A percentile compares a stretch with the other conserved stretches of the same genome.
These are phyloP conservation scores for Odocoileus hemionus DNA, from an alignment of 2,113 vertebrate genomes.

Conservation along the genomic window DNA sequence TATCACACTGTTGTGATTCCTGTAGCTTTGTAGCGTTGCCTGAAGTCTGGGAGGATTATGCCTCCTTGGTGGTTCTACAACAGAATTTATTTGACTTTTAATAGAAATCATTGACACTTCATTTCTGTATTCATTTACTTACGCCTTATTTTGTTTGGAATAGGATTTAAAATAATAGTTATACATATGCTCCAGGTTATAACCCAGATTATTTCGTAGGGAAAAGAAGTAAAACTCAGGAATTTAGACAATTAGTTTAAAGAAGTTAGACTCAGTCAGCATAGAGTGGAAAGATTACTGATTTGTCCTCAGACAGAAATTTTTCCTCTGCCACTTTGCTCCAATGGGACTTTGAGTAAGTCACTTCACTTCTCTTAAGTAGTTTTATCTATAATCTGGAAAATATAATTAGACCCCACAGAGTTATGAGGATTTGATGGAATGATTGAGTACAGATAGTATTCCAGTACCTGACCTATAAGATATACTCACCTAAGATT, in stretches of 20 bases:
- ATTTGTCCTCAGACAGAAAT: neutral
- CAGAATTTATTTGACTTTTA: neutral
- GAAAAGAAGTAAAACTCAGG: neutral
- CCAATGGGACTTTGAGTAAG: neutral
- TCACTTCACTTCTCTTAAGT: neutral
- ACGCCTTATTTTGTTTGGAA: neutral
- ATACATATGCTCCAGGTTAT: neutral
- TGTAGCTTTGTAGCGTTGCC: neutral
- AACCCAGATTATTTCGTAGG: neutral
- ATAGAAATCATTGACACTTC: neutral
- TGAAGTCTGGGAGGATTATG: neutral
- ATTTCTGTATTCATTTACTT: neutral
- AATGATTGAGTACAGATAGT: neutral
- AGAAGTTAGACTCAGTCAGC: neutral
- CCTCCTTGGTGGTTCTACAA: neutral
- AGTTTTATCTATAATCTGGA: neutral
- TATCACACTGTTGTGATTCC: neutral
- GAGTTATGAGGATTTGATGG: neutral
- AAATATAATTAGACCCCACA: neutral
- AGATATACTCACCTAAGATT: neutral
- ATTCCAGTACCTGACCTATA: neutral
- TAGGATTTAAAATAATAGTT: neutral
- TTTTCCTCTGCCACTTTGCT: neutral
- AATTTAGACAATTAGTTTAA: conserved; percentile 3
- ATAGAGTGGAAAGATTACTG: neutral